Base-by-base conservation (phyloP, 2,888 invertebrate species). In the Scaptodrosophila latifasciaeformis region DNA sequence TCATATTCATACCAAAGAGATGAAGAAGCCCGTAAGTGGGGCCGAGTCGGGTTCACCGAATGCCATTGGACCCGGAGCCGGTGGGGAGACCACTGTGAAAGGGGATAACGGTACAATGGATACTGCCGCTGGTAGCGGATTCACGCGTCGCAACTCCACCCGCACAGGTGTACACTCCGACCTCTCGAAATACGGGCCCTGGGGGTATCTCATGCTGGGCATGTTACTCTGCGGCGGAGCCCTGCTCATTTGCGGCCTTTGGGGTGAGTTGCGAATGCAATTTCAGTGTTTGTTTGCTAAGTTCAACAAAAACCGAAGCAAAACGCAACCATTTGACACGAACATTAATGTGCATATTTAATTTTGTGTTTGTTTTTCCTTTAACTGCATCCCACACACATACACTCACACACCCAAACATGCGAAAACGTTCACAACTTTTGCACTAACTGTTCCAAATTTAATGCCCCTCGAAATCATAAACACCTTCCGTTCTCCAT, bases 201-300 rank as follows among this genome's bases (percentile, higher is more conserved):
- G 92, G 92, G 92, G 92, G 66, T 92, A 92, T 79, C 87, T 92
- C 30, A 91, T 92, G 84, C 88, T 92, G 49, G 92, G 91, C 46
- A 91, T 92, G 89, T 86, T 92, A 31, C 88, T 92, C 62, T 92
- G 91, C 80, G 91, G 91, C 17, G 90, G 90, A 9, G 89, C 92
- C 34, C 87, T 92, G 68, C 89, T 92, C 87, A 90, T 92, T 84
- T 92, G 92, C 70, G 88, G 92, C 13, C 88, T 92, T 62, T 92
- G 92, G 91, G 92, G 86, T 86, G 81, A 74, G 84, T 78, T 67
- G 46, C 10, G n/a, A 17, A 35, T 35, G 17, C 21, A 18, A 34
- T 12, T 24, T 43, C 27, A 24, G 34, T 42, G 27, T 18, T 35
- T 24, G 34, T 70, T 61, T 37, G 64, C 45, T 67, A 76, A 63